Evolutionary conservation across 2,113 vertebrate genomes (phyloP), one percentile per base, ranked within the genome.

Genomic region (Myiozetetes cayanensis): DNA sequence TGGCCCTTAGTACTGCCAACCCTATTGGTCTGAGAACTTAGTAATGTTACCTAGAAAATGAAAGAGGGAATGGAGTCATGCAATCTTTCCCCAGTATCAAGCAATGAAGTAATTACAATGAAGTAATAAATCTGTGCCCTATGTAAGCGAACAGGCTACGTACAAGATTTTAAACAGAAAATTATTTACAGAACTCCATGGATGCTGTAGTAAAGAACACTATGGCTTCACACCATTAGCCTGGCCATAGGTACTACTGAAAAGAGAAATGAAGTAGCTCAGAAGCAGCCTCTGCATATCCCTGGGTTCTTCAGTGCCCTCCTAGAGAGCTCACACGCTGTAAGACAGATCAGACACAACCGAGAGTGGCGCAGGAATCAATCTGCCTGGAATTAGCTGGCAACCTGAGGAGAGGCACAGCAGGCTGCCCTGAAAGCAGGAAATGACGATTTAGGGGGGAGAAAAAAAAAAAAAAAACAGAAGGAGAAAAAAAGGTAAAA

Each of bases 361-460:
- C 96, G 80, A 94, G 2, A 94, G 89, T 71, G 94, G 94, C 52
- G 68, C 93, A 91, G 81, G 89, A 96, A 91, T 63, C 55, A 65
- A 73, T 50, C 74, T 72, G 94, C 87, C 61, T 89, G 85, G 35
- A 89, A 96, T 91, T 89, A 97, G 92, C 88, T 95, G 97, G 96
- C 97, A 98, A 93, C 97, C 98, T 97, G 95, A 92, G 35, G 77
- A 92, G 95, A 96, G 94, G 85, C 96, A 96, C 82, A 96, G 97
- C 93, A 97, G 97, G 97, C 95, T 97, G 97, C 97, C 96, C 96
- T 97, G 93, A 77, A 97, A 97, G 96, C 94, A 97, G 97, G 97
- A 97, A 96, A 94, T 96, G 92, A 96, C 91, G 93, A 89, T 97
- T 96, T 67, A 96, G 91, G 93, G 58, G 9, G 21, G 37, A 37